Conservation (phyloP, 2,888 invertebrate species). For the Calliscelio sp. region DNA sequence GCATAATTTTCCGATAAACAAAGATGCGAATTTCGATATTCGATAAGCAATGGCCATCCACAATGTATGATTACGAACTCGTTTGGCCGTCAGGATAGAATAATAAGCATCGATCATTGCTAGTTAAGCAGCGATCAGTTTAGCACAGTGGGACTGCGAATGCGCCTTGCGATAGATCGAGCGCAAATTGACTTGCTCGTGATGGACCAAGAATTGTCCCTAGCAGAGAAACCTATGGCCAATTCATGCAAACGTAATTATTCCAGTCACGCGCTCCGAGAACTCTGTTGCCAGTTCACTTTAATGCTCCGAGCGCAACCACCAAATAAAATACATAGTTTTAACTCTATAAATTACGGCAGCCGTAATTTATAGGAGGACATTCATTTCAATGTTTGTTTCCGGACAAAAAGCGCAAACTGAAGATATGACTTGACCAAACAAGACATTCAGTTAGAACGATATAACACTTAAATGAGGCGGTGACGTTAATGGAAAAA, state of each 20-base stretch:
- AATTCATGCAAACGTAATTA: slow-evolving; percentile 58
- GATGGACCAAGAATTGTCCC: slow-evolving; percentile 55
- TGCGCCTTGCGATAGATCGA: slow-evolving; percentile 10
- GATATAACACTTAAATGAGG: slow-evolving; percentile 23
- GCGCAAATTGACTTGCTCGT: slow-evolving; percentile 51
- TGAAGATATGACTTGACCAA: too few relatives aligned
- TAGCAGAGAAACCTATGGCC: slow-evolving; percentile 21
- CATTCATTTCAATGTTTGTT: too few relatives aligned
- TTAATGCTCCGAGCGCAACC: too few relatives aligned
- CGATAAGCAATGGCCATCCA: slow-evolving; percentile 3
- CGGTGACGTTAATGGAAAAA: slow-evolving; percentile 27
- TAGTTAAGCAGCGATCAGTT: slow-evolving; percentile 42
- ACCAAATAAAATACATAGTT: background rate
- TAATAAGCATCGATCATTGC: slow-evolving; percentile 58
- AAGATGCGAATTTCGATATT: slow-evolving; percentile 39
- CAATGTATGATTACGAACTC: slow-evolving; percentile 43
- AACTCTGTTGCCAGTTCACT: too few relatives aligned
- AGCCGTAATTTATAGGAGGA: too few relatives aligned
- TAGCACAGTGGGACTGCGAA: slow-evolving; percentile 10
- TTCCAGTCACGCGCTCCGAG: slow-evolving; percentile 1
- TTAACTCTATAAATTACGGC: too few relatives aligned
- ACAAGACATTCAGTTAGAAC: too few relatives aligned
- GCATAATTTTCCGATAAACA: slow-evolving; percentile 23
- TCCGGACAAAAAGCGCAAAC: too few relatives aligned
- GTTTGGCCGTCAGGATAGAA: slow-evolving; percentile 44